Evolutionary conservation across 2,113 vertebrate species (phyloP).

Genomic region (Forbesichthys agassizii): DNA sequence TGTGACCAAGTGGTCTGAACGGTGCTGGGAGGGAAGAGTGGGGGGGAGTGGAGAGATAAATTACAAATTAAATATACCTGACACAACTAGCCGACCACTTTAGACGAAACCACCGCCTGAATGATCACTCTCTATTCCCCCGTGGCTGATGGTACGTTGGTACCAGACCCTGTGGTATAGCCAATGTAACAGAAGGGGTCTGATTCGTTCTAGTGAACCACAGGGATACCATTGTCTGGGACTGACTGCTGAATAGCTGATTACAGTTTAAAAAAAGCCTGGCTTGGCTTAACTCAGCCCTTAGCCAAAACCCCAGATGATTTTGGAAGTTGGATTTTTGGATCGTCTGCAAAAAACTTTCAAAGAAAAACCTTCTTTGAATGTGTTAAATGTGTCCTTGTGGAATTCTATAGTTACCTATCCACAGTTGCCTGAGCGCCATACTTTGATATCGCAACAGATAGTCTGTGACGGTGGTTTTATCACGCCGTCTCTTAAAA

Average conservation of each 20-base stretch:
- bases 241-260: slow-evolving; percentile 52
- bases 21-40: no score
- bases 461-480: slow-evolving; percentile 24
- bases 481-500: slow-evolving; percentile 30
- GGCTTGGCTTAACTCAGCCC: slow-evolving; percentile 33
- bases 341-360: slow-evolving; percentile 24
- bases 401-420: slow-evolving; percentile 7
- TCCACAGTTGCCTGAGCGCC: not conserved
- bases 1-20: slow-evolving; percentile 24
- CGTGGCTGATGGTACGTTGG: slow-evolving; percentile 6
- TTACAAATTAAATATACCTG: slow-evolving; percentile 23
- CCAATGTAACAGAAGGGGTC: slow-evolving; percentile 26
- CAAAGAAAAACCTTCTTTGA: slow-evolving; percentile 34
- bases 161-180: slow-evolving; percentile 23
- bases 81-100: slow-evolving; percentile 25
- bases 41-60: slow-evolving; percentile 37
- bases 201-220: slow-evolving; percentile 46
- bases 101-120: slow-evolving; percentile 33
- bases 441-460: slow-evolving; percentile 48
- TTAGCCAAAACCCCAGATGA: slow-evolving; percentile 32
- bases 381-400: slow-evolving; percentile 1
- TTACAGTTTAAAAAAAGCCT: slow-evolving; percentile 33
- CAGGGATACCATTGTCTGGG: slow-evolving; percentile 52
- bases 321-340: slow-evolving; percentile 13
- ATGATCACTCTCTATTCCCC: slow-evolving; percentile 22